Conservation (phyloP, 2,888 invertebrate species). For the Parochlus steinenii region DNA sequence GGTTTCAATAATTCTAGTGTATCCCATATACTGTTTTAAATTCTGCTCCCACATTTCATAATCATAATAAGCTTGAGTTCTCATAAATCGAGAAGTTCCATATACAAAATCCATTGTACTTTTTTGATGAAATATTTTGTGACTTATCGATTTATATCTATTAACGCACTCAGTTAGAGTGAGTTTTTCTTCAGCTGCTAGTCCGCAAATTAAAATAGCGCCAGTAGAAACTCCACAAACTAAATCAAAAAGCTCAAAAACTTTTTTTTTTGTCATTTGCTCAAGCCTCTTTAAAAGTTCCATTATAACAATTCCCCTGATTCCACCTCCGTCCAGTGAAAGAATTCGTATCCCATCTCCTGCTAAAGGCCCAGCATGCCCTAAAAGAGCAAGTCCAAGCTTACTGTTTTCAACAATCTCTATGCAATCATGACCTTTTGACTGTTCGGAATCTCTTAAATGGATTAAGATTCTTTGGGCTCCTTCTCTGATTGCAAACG, state of each 20-base stretch:
- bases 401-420: too few species aligned
- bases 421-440: too few species aligned
- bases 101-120: conserved; percentile 26
- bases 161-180: conserved; percentile 42
- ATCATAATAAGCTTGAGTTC: conserved; percentile 79
- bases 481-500: too few species aligned
- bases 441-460: too few species aligned
- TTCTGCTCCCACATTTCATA: conserved; percentile 67
- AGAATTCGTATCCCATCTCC: conserved; percentile 63
- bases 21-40: conserved; percentile 46
- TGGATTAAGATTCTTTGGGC: too few species aligned
- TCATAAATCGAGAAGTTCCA: conserved; percentile 63
- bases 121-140: conserved; percentile 48
- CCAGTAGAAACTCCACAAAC: conserved; percentile 75
- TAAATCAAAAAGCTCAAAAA: conserved; percentile 72
- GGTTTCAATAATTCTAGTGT: conserved; percentile 42
- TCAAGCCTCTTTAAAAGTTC: conserved; percentile 68
- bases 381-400: conserved; percentile 58
- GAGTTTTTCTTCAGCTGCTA: conserved; percentile 23
- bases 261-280: conserved; percentile 43
- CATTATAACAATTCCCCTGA: conserved; percentile 71
- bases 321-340: conserved; percentile 81
- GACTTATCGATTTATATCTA: conserved; percentile 41
- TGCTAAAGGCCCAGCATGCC: conserved; percentile 48
- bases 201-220: conserved; percentile 57